Percentiles rank a stretch among this genome's conserved stretches.
These are phyloP conservation scores for Rallus limicola DNA, from an alignment of 2,113 vertebrate species.

Conservation along the genomic window DNA sequence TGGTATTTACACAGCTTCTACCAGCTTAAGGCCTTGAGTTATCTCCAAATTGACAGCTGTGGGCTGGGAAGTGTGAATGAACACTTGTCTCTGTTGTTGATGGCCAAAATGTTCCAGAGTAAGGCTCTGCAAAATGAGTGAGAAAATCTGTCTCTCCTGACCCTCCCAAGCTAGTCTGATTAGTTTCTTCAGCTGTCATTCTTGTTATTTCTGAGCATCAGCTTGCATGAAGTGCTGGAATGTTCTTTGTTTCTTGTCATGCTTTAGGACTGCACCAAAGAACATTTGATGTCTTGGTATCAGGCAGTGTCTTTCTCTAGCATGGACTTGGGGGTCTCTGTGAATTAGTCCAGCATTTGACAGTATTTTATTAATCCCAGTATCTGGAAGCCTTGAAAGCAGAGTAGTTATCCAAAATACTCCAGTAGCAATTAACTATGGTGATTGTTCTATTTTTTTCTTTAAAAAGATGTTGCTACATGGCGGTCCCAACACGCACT, in stretches of 20 bases:
- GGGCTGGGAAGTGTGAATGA: constrained; percentile 87
- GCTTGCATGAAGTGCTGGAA: not conserved
- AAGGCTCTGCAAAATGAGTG: constrained; percentile 11
- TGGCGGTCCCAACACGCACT: not conserved
- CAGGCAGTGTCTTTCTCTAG: not conserved
- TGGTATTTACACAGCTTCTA: constrained; percentile 89
- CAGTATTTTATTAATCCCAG: constrained; percentile 81
- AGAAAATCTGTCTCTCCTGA: not conserved
- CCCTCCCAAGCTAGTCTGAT: not conserved
- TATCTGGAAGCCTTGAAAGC: constrained; percentile 76
- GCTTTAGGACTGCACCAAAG: not conserved
- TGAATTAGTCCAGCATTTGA: constrained; percentile 84
- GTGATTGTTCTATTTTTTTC: not conserved
- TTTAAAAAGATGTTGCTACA: not conserved
- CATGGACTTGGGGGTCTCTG: constrained; percentile 59
- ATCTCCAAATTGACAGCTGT: constrained; percentile 88
- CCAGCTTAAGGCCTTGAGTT: constrained; percentile 83
- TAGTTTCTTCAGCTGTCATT: not conserved
- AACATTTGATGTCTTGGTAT: not conserved
- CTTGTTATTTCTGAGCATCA: not conserved
- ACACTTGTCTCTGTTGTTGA: constrained; percentile 84
- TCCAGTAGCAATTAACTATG: not conserved
- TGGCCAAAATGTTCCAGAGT: constrained; percentile 86
- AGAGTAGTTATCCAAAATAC: constrained; percentile 45
- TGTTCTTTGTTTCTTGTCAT: not conserved